These are phyloP conservation scores for Linnaemya vulpina DNA, from an alignment of 2,888 invertebrate genomes.

Conservation along the genomic window DNA sequence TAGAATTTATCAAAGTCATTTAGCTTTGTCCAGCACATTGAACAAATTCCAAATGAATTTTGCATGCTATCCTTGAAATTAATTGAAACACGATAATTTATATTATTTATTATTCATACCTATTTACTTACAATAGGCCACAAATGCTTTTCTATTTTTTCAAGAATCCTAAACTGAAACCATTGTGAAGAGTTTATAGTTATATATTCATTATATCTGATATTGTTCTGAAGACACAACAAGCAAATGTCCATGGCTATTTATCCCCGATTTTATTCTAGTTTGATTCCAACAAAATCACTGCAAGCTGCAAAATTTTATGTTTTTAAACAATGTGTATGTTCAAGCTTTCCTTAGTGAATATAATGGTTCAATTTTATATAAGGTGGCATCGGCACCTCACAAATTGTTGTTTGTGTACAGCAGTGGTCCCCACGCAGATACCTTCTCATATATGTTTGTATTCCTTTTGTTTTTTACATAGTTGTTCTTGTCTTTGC, in stretches of 20 bases:
- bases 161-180: conserved; percentile 17
- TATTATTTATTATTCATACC: background rate
- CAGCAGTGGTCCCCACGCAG: no score
- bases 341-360: no score
- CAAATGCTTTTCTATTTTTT: conserved; percentile 51
- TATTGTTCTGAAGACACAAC: conserved; percentile 4
- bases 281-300: background rate
- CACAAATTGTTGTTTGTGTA: no score
- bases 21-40: conserved; percentile 76
- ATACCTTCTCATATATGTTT: no score
- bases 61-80: conserved; percentile 27
- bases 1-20: conserved; percentile 76
- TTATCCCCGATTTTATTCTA: background rate
- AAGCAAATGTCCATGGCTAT: conserved; percentile 17
- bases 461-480: no score
- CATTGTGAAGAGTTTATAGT: conserved; percentile 31
- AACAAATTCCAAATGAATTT: conserved; percentile 71
- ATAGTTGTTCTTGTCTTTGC: no score
- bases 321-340: background rate
- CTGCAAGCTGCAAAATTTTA: background rate
- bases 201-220: conserved; percentile 5
- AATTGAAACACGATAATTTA: background rate
- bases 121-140: conserved; percentile 55
- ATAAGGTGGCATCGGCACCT: no score
- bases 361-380: no score